Base-by-base conservation (phyloP, 2,888 invertebrate species). In the Deilephila porcellus region DNA sequence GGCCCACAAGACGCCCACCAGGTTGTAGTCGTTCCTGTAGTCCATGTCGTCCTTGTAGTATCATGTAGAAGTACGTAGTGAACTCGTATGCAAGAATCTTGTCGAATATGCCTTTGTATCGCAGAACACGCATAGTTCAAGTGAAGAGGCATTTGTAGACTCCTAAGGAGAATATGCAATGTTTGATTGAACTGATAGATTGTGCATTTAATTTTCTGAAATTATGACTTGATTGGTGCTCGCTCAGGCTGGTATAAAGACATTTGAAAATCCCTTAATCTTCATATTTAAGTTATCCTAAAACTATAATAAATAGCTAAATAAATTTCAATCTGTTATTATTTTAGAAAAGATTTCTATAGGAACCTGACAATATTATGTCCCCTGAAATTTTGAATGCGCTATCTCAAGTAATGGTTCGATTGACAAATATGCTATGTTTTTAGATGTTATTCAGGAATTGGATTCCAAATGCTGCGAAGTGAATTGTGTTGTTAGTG, bases 1-100 rank as follows among this genome's bases (percentile, higher is more conserved):
- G 59, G 81, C 85, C 20, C 85, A 84, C 53, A 80, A 77, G 70
- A 78, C 78, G 75, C 70, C 79, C 34, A 75, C 34, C 37, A 67
- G 25, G 25, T 37, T 67, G 59, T 72, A 72, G 63, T 64, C 20
- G 17, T 25, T 25, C 25, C 37, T 20, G 1, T 53, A 17, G 17
- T 20, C n/a, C 5, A 32, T n/a, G 34, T 25, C 25, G 37, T 37
- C 19, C n/a, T 25, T 62, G 32, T 62, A 62, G 29, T 32, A 32
- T 14, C 5, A 32, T 32, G 32, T 45, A 45, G 6, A 62, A 32
- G 29, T 62, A 32, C 7, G 14, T 45, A 45, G 45, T 45, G 45
- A n/a, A n/a, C 19, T n/a, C 56, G 56, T n/a, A 56, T 17, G 8
- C 52, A 52, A 52, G 52, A 8, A 17, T 56, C 53, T 56, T 56